Conservation (phyloP, 2,113 vertebrate genomes). For the Lepus europaeus region DNA sequence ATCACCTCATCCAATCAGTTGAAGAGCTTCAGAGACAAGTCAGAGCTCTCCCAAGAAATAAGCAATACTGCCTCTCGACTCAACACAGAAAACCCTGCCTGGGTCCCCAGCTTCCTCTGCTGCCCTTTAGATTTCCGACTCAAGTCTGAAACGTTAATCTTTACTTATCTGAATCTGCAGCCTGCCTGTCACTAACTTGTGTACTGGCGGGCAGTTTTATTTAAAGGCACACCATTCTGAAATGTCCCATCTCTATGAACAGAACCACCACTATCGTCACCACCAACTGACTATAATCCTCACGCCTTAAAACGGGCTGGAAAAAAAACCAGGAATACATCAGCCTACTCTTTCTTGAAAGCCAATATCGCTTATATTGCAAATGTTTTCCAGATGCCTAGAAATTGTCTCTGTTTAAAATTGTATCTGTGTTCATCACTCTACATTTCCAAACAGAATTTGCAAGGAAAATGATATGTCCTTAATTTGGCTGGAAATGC, state of each 20-base stretch:
- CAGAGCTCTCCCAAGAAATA: background rate
- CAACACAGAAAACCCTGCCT: background rate
- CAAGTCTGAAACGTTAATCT: background rate
- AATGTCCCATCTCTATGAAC: background rate
- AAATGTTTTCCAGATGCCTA: background rate
- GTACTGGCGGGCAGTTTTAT: background rate
- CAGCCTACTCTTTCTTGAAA: background rate
- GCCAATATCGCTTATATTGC: background rate
- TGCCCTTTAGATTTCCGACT: background rate
- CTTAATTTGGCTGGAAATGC: background rate
- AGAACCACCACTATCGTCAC: background rate
- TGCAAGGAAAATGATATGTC: background rate
- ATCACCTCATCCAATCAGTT: background rate
- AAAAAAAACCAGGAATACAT: background rate
- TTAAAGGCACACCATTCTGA: background rate
- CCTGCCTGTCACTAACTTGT: background rate
- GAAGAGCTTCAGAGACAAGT: background rate
- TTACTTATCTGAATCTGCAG: background rate
- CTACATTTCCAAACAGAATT: constrained; percentile 17
- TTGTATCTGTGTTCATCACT: background rate
- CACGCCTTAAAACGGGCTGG: background rate
- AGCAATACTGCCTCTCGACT: background rate
- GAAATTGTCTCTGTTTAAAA: constrained; percentile 36
- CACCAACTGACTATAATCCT: background rate
- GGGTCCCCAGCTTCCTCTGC: background rate